Percentiles rank a stretch among this genome's conserved stretches.
phyloP scores from a whole-genome alignment of 2,797 vertebrate genomes.

The Amblyopsis hoosieri region DNA sequence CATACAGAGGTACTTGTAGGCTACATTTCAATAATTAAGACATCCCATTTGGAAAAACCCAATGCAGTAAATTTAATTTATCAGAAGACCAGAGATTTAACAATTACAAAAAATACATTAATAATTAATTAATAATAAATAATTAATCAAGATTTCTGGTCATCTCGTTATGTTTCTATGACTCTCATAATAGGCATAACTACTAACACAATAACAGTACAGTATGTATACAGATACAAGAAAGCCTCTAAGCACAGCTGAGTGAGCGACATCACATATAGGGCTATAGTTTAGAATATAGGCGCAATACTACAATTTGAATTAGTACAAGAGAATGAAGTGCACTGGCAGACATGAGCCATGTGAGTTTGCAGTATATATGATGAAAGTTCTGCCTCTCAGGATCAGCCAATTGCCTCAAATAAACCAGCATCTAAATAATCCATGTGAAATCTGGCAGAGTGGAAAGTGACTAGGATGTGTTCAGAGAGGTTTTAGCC shows the following conservation, averaged over 20 bases:
- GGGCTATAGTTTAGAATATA: conserved; percentile 33
- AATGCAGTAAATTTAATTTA: background rate
- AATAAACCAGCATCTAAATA: conserved; percentile 56
- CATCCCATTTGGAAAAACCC: conserved; percentile 11
- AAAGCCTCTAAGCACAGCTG: conserved; percentile 14
- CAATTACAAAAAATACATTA: background rate
- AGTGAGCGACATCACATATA: conserved; percentile 19
- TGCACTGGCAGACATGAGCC: conserved; percentile 10
- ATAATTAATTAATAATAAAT: conserved; percentile 4
- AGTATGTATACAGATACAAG: conserved; percentile 5
- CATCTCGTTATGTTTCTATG: conserved; percentile 3
- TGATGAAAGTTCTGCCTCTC: conserved; percentile 42
- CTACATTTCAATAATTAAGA: conserved; percentile 29
- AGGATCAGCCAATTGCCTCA: conserved; percentile 30
- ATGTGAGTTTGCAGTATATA: conserved; percentile 16
- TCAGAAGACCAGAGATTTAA: background rate
- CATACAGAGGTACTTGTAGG: background rate
- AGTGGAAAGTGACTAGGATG: conserved; percentile 17
- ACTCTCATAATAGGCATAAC: background rate
- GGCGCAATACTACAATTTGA: conserved; percentile 35
- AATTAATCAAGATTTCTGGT: conserved; percentile 11
- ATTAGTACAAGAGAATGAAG: background rate
- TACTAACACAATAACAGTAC: conserved; percentile 1
- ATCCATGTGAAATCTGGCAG: conserved; percentile 52
- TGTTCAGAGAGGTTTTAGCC: conserved; percentile 14